Evolutionary conservation across 2,797 vertebrate species (phyloP), one percentile per base, ranked within the genome.

Genomic region (Chelon auratus): DNA sequence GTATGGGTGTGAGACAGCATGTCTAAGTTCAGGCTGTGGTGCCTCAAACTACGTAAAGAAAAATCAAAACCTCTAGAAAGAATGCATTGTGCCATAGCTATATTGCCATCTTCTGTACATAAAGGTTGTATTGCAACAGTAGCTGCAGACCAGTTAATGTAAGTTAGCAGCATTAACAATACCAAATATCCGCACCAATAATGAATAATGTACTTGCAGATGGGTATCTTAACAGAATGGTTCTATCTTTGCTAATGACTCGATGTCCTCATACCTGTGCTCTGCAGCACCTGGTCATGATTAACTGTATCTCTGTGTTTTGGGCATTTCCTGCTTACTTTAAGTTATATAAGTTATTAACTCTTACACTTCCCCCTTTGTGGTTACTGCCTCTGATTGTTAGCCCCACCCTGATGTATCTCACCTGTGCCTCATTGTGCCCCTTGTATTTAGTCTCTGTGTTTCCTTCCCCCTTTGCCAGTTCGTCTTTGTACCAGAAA

Each of bases 211-310:
- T 39, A 9, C 43, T 8, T 15, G 50, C 37, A 30, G 36, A 17
- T 60, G 14, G 5, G 51, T 68, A 45, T 72, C 26, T 20, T 39
- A 26, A 24, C 20, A 30, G 9, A 59, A 48, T 26, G n/a, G 12
- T 18, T 68, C 42, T 48, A 12, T 63, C 22, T 48, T 67, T 72
- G 52, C 51, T 62, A 18, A 48, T 12, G 36, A 22, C 22, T 22
- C 2, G 22, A 22, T 22, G 22, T 22, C 22, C 22, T 7, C 39
- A 51, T 26, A 59, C 0, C 3, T 63, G 9, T 12, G 30, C 30
- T 33, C 30, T 33, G 30, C 30, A 33, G 30, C 30, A 33, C 30
- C 30, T 33, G 30, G 30, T 6, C 7, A 8, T 33, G 5, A 33
- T 33, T 33, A 33, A 33, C 30, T 33, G 30, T 8, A 33, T 33